These are phyloP conservation scores for Empidonax alnorum DNA, from an alignment of 2,113 vertebrate species.

Conservation along the genomic window DNA sequence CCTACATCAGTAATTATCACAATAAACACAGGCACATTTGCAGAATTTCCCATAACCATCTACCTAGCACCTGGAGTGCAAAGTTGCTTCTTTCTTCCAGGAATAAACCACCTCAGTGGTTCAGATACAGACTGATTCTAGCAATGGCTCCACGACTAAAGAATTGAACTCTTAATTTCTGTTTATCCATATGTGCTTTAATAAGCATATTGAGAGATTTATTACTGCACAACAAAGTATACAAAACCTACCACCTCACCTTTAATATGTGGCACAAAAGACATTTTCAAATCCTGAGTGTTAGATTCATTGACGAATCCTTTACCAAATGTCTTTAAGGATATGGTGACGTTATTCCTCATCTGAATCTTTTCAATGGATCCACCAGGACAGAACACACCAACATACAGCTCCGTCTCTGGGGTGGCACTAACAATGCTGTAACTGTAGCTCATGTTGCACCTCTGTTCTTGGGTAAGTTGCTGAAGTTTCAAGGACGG, in stretches of 20 bases:
- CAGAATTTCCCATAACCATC: not conserved
- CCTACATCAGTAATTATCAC: not conserved
- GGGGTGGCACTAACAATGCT: constrained; percentile 66
- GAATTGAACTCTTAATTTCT: not conserved
- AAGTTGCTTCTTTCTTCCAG: not conserved
- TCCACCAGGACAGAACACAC: constrained; percentile 86
- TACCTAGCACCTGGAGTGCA: not conserved
- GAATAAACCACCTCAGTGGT: not conserved
- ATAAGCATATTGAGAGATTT: not conserved
- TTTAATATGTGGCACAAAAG: constrained; percentile 79
- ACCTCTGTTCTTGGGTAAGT: constrained; percentile 71
- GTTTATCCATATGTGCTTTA: not conserved
- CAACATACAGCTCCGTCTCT: constrained; percentile 66
- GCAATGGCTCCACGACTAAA: not conserved
- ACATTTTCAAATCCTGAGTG: constrained; percentile 76
- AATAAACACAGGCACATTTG: not conserved
- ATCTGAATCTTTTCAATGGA: constrained; percentile 84
- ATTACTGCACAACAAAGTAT: not conserved
- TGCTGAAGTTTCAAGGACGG: constrained; percentile 78
- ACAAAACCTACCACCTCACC: constrained; percentile 70
- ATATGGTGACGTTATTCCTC: constrained; percentile 81
- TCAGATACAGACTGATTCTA: not conserved
- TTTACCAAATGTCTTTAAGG: constrained; percentile 45
- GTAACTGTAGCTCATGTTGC: constrained; percentile 73
- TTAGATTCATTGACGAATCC: constrained; percentile 46